A percentile compares a stretch with the other conserved stretches of the same genome.
phyloP scores from a whole-genome alignment of 2,888 invertebrate genomes.

The Timema cristinae region DNA sequence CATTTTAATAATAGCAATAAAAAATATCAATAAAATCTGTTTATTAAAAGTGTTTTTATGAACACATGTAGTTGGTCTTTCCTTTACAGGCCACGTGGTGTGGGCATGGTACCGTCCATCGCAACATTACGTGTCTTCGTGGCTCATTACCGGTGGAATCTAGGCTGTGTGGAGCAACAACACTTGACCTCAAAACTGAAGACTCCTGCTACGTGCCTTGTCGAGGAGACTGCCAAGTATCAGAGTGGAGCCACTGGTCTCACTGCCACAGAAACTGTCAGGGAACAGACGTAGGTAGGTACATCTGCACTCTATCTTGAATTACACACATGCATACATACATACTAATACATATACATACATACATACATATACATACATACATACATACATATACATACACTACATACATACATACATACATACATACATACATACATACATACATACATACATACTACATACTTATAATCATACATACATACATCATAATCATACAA shows the following conservation, averaged over 20 bases:
- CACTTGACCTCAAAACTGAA: constrained; percentile 32
- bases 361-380: no score
- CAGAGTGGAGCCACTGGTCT: constrained; percentile 45
- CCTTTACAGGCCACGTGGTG: constrained; percentile 40
- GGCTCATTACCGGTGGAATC: constrained; percentile 36
- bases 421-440: no score
- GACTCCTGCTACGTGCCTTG: constrained; percentile 44
- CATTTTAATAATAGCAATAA: no score
- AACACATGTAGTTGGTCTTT: not conserved
- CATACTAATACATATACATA: no score
- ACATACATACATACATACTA: no score
- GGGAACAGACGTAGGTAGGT: constrained; percentile 32
- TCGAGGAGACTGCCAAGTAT: constrained; percentile 43
- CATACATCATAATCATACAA: no score
- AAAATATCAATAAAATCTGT: no score
- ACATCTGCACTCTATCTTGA: not conserved
- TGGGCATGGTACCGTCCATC: constrained; percentile 41
- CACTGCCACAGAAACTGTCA: constrained; percentile 42
- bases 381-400: no score
- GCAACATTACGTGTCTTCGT: constrained; percentile 43
- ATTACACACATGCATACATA: no score
- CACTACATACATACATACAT: no score
- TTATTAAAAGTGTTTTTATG: no score
- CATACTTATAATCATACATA: no score
- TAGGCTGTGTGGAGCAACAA: constrained; percentile 33